A percentile compares a stretch with the other conserved stretches of the same genome.
Conservation (phyloP, 2,888 invertebrate genomes). For the Parapristionchus giblindavisi region DNA sequence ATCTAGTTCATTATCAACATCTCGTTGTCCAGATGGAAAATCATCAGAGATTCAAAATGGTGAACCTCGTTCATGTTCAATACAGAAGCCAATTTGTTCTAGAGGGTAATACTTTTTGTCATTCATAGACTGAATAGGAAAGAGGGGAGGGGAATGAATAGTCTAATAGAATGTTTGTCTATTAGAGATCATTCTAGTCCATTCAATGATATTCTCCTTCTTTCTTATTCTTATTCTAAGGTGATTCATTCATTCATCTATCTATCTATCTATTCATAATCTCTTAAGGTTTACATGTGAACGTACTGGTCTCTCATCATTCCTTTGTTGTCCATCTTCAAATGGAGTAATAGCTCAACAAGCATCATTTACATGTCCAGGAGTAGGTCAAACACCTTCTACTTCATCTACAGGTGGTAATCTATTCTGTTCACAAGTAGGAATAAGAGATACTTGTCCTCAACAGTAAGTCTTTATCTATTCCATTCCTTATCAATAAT, state of each 20-base stretch:
- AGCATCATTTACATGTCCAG: conserved; percentile 21
- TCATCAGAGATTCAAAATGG: not conserved
- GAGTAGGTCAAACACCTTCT: conserved; percentile 22
- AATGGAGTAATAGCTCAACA: conserved; percentile 5
- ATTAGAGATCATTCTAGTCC: not conserved
- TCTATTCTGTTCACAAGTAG: conserved; percentile 50
- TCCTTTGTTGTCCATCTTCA: conserved; percentile 24
- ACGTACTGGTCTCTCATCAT: conserved; percentile 11
- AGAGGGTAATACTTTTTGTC: conserved; percentile 4
- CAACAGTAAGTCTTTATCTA: conserved; percentile 40
- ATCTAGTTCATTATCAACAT: not conserved
- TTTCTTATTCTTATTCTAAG: not conserved
- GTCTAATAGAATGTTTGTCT: not conserved
- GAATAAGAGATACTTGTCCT: conserved; percentile 50
- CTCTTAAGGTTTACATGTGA: conserved; percentile 29
- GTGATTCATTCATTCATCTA: not conserved
- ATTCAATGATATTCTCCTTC: not conserved
- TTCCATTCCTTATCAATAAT: not conserved
- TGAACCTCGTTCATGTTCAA: not conserved
- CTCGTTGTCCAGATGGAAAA: conserved; percentile 1
- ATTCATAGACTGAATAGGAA: not conserved
- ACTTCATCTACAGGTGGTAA: conserved; percentile 43
- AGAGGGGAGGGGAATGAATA: not conserved
- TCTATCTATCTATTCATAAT: conserved; percentile 9
- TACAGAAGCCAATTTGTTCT: conserved; percentile 20